Evolutionary conservation across 2,113 vertebrate species (phyloP).

Genomic region (Taurulus bubalis): DNA sequence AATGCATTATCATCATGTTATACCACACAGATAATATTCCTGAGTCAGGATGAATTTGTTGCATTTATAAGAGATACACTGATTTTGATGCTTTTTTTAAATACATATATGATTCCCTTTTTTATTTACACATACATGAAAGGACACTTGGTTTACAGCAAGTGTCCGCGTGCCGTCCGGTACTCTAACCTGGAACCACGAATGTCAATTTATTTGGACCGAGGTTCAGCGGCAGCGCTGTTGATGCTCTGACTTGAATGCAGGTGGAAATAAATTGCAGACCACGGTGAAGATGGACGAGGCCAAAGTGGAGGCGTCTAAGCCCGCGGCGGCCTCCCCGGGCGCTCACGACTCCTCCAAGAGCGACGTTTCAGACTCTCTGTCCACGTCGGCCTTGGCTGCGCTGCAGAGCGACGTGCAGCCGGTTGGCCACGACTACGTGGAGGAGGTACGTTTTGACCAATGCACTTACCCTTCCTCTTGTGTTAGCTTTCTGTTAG

Average conservation of each 20-base stretch:
- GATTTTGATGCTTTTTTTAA: neutral
- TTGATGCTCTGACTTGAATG: too few species aligned
- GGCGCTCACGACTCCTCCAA: conserved; percentile 85
- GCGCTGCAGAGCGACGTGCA: conserved; percentile 97
- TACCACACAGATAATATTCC: neutral
- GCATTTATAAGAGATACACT: neutral
- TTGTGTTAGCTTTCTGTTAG: too few species aligned
- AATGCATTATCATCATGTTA: neutral
- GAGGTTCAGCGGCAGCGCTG: neutral
- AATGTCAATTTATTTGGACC: neutral
- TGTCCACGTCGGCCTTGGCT: conserved; percentile 90
- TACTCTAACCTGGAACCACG: neutral
- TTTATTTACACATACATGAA: neutral
- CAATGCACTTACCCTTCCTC: neutral
- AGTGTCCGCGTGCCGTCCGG: neutral
- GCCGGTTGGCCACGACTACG: conserved; percentile 97
- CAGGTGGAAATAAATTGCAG: conserved; percentile 95
- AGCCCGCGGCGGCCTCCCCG: conserved; percentile 79
- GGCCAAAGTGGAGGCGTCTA: conserved; percentile 87
- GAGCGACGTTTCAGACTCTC: conserved; percentile 85
- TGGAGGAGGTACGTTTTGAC: conserved; percentile 90
- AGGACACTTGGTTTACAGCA: neutral
- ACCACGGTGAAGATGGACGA: conserved; percentile 92
- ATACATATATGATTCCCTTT: neutral
- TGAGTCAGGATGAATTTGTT: neutral